phyloP scores from a whole-genome alignment of 2,797 vertebrate species.

The Potorous gilbertii region DNA sequence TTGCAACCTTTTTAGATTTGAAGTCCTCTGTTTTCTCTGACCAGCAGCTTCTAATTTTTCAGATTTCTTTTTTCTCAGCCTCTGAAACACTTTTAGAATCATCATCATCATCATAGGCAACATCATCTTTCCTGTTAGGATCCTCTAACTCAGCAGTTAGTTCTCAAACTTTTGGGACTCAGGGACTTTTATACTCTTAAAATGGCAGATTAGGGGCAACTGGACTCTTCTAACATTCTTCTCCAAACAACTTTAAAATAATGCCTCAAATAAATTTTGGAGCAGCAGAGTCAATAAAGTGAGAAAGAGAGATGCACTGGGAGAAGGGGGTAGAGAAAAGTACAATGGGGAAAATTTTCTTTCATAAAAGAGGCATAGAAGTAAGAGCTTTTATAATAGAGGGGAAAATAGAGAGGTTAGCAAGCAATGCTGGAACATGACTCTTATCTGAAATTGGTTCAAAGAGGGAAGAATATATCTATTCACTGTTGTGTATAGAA shows the following conservation, averaged over 20 bases:
- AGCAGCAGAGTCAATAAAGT: not conserved
- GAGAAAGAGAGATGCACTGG: not conserved
- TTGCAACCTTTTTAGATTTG: constrained; percentile 87
- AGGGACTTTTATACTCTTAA: constrained; percentile 43
- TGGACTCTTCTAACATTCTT: not conserved
- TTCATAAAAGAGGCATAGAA: not conserved
- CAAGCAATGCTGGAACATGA: not conserved
- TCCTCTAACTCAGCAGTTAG: constrained; percentile 77
- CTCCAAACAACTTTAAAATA: not conserved
- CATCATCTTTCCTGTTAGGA: constrained; percentile 75
- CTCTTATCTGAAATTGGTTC: not conserved
- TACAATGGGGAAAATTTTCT: not conserved
- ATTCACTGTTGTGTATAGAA: not conserved
- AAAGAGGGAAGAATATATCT: not conserved
- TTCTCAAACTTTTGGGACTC: not conserved
- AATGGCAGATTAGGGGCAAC: constrained; percentile 18
- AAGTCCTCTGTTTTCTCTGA: constrained; percentile 80
- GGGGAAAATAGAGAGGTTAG: not conserved
- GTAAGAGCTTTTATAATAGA: not conserved
- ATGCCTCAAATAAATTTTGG: not conserved
- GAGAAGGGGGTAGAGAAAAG: not conserved
- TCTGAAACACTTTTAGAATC: constrained; percentile 82
- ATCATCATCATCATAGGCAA: constrained; percentile 69
- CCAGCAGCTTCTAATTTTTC: constrained; percentile 79
- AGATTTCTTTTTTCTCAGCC: constrained; percentile 83